Evolutionary conservation across 2,888 invertebrate genomes (phyloP).

Genomic region (Podotricha telesiphe): DNA sequence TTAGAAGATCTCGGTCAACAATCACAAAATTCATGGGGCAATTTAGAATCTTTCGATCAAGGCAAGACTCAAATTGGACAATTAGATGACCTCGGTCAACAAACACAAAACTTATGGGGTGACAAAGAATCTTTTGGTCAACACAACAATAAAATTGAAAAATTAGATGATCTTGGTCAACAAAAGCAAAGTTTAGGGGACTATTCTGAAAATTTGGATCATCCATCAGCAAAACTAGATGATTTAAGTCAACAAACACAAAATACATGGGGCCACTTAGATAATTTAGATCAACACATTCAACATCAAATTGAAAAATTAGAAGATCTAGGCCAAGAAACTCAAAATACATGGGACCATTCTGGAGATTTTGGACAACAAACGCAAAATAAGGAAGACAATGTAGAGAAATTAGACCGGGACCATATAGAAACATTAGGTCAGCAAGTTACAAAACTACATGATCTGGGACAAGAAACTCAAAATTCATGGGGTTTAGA

Average conservation of each 20-base stretch:
- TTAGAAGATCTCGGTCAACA: slow-evolving; percentile 49
- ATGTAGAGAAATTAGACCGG: slow-evolving; percentile 8
- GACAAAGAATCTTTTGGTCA: slow-evolving; percentile 45
- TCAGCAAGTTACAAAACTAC: slow-evolving; percentile 50
- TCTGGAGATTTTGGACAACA: slow-evolving; percentile 49
- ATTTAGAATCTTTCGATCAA: slow-evolving; percentile 43
- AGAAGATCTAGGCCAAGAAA: slow-evolving; percentile 48
- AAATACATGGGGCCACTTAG: slow-evolving; percentile 40
- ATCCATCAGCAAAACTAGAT: slow-evolving; percentile 50
- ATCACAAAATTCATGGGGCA: slow-evolving; percentile 46
- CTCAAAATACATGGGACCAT: slow-evolving; percentile 42
- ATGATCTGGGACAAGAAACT: slow-evolving; percentile 56
- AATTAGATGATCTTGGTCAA: slow-evolving; percentile 40
- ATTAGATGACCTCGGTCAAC: slow-evolving; percentile 50
- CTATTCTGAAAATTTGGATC: slow-evolving; percentile 50
- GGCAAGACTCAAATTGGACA: slow-evolving; percentile 47
- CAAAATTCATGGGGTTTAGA: slow-evolving; percentile 50
- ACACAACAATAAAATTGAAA: slow-evolving; percentile 47
- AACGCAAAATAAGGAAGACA: slow-evolving; percentile 43
- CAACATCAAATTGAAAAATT: neutral
- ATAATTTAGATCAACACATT: neutral
- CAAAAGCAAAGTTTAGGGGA: slow-evolving; percentile 43
- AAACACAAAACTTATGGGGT: slow-evolving; percentile 45
- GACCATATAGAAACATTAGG: slow-evolving; percentile 51
- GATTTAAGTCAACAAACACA: slow-evolving; percentile 50